Evolutionary conservation across 2,113 vertebrate species (phyloP), one percentile per base, ranked within the genome.

Genomic region (Drymodes brunneopygia): DNA sequence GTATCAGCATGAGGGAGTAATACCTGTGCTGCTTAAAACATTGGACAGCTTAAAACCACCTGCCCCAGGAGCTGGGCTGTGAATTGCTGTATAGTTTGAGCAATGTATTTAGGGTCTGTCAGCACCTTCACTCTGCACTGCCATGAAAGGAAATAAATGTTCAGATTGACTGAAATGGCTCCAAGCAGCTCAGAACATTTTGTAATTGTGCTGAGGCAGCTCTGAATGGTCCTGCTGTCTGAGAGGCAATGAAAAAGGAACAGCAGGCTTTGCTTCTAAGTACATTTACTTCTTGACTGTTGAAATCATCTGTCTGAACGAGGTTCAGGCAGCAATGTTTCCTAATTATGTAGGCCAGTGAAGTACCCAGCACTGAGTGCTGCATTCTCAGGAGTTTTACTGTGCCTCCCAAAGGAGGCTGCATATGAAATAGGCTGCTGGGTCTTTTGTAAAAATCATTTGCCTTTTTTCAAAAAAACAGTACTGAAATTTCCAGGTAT

Each of bases 171-270:
- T 94, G 79, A 91, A 94, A 94, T n/a, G 70, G 87, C 54, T 85
- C 71, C 87, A 90, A 95, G 81, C 66, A 77, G 70, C 58, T 95
- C 56, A 33, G 79, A 94, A 87, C 85, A 70, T 73, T 95, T 54
- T 79, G 58, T 61, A 92, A 93, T 92, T 70, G 47, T 77, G 89
- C 91, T 75, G 87, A 92, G 91, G 86, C 81, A 95, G 74, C 47
- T 91, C 84, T 90, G 91, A 89, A 96, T 90, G 67, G 87, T 95
- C 75, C 95, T 91, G 71, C 81, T 95, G 86, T 91, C 74, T 91
- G 81, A 91, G 60, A 10, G 3, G 58, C 89, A 92, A 87, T 82
- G 89, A 85, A 80, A 91, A 92, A 90, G 81, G 78, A 92, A 94
- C 58, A 96, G 78, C 29, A 58, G 44, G 31, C 80, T 94, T 89